Evolutionary conservation across 2,797 vertebrate genomes (phyloP).

Genomic region (Brachyrhaphis roseni): DNA sequence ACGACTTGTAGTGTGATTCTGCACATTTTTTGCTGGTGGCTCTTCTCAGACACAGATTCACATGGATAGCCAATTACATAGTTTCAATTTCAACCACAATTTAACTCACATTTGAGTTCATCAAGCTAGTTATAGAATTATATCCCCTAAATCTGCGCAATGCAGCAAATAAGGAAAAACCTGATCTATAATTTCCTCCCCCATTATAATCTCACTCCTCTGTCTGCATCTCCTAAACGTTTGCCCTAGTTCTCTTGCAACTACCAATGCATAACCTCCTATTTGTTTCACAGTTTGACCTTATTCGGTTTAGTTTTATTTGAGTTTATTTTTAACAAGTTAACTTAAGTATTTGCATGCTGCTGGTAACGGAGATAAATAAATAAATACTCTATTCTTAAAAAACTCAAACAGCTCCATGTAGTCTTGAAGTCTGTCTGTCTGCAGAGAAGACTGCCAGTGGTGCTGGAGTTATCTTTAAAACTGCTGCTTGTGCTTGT

Average conservation of each 20-base stretch:
- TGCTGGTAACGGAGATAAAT: background rate
- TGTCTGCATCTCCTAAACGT: background rate
- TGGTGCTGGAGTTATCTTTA: background rate
- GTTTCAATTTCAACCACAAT: background rate
- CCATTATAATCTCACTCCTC: background rate
- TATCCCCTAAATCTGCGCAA: background rate
- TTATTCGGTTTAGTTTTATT: background rate
- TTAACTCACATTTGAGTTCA: background rate
- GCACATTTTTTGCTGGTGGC: background rate
- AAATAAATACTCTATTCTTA: background rate
- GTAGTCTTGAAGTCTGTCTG: background rate
- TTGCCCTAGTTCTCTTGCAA: background rate
- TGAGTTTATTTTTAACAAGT: background rate
- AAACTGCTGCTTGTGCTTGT: slow-evolving; percentile 8
- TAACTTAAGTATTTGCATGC: background rate
- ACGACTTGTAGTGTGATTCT: background rate
- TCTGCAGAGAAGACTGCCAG: slow-evolving; percentile 1
- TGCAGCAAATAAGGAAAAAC: background rate
- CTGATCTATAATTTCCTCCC: background rate
- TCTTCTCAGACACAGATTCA: background rate
- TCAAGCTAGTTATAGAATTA: background rate
- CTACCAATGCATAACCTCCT: background rate
- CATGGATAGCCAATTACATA: background rate
- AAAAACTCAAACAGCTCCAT: background rate
- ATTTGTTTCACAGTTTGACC: background rate